phyloP scores from a whole-genome alignment of 2,797 vertebrate species.

The Lemur catta region DNA sequence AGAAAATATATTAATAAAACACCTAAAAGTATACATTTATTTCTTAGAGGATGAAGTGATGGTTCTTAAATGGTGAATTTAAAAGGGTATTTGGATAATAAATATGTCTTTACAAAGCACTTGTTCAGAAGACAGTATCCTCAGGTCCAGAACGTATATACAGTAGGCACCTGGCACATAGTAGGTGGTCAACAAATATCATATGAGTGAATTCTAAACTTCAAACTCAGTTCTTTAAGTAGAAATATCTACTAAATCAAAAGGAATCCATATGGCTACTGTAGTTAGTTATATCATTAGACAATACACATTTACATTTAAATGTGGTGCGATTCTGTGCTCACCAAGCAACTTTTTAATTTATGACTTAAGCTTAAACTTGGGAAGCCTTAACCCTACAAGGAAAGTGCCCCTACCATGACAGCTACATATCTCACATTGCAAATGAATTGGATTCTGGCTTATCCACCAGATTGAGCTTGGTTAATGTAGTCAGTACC shows the following conservation, averaged over 20 bases:
- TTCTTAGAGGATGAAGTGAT: not conserved
- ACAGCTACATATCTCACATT: not conserved
- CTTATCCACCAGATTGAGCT: not conserved
- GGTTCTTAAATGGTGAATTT: not conserved
- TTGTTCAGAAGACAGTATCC: not conserved
- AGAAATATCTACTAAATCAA: not conserved
- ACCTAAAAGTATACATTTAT: not conserved
- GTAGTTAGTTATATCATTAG: not conserved
- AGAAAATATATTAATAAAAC: not conserved
- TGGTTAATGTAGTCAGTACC: not conserved
- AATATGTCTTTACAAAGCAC: not conserved
- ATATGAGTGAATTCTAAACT: not conserved
- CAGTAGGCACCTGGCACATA: not conserved
- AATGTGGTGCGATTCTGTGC: not conserved
- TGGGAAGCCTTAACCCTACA: not conserved
- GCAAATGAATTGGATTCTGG: not conserved
- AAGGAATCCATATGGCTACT: not conserved
- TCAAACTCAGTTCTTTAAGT: not conserved
- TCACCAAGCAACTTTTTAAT: not conserved
- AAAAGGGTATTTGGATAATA: not conserved
- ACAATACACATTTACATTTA: not conserved
- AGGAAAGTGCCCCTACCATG: not conserved
- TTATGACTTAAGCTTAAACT: not conserved
- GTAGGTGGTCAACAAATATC: not conserved
- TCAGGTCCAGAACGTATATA: not conserved